Conservation (phyloP, 2,888 invertebrate genomes). For the Drosophila villosipedis region DNA sequence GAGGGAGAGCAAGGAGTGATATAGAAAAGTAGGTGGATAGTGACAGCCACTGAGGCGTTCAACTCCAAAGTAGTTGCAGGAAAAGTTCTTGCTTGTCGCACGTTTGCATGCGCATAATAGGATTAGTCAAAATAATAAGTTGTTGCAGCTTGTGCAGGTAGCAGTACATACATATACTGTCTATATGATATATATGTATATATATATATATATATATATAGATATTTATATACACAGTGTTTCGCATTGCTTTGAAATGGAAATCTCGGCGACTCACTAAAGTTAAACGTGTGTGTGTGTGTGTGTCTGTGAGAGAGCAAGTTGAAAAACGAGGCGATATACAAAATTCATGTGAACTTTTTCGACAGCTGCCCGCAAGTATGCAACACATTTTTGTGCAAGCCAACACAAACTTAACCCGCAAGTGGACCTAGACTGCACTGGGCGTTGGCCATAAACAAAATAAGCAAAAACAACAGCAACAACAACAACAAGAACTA, state of each 20-base stretch:
- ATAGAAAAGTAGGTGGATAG: constrained; percentile 35
- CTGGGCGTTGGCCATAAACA: constrained; percentile 56
- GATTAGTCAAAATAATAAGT: constrained; percentile 79
- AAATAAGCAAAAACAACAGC: constrained; percentile 22
- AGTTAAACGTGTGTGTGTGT: constrained; percentile 27
- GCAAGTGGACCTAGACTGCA: constrained; percentile 30
- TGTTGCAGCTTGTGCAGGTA: constrained; percentile 52
- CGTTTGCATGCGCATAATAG: constrained; percentile 79
- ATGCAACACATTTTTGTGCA: constrained; percentile 69
- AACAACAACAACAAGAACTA: constrained; percentile 15
- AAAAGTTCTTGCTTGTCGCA: constrained; percentile 72
- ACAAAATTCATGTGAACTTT: constrained; percentile 39
- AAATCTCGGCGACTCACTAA: constrained; percentile 64
- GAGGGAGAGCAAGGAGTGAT: constrained; percentile 3
- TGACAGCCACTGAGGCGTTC: constrained; percentile 56
- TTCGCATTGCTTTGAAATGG: constrained; percentile 65
- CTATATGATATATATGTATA: no score
- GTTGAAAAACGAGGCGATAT: constrained; percentile 4
- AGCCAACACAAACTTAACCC: constrained; percentile 49
- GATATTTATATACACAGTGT: background rate
- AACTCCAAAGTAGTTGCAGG: constrained; percentile 78
- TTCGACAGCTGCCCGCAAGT: constrained; percentile 72
- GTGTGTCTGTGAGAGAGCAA: background rate
- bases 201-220: no score
- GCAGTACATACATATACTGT: background rate